Base-by-base conservation (phyloP, 2,888 invertebrate species). In the Strigamia transsilvanica region DNA sequence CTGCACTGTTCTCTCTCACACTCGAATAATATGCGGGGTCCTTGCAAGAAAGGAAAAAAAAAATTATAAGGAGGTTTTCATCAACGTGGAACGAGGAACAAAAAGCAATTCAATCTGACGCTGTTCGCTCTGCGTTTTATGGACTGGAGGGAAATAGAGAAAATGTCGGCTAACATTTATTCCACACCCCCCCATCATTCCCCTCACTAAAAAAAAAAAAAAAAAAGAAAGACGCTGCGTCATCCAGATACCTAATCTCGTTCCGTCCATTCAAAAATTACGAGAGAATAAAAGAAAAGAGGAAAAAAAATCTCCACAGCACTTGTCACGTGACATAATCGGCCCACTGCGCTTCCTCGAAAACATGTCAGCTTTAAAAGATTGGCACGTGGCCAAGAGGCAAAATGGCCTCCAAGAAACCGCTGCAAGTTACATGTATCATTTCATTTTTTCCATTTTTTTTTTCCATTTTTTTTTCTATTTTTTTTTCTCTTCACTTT, bases 11-110 rank as follows among this genome's bases (percentile, higher is more conserved):
- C 90, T 97, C 97, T 42, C 91, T 88, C 83, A 98, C 92, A 41
- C 91, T 90, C 3, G 94, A 94, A 87, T 93, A 92, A 90, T 98
- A 98, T 83, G 94, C 93, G 15, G 98, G 95, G 86, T 92, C 92
- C 85, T 92, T 38, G 9, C 77, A 4, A 34, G 12, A 13, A 27
- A 38, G 1, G 12, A 18, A 12, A 27, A 41, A 77, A 77, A 77
- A 77, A 77, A 77, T 27, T 27, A 27, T 27, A 27, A 27, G 27
- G 27, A 27, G 27, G 1, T 38, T 21, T 79, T 32, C 27, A 79
- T 23, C 15, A 27, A 21, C 41, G n/a, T 77, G 27, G 23, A 77
- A 77, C n/a, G 15, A 77, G 34, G 77, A 23, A 56, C 18, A 56
- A 21, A 66, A 66, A 66, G 66, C 66, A 66, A 66, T 66, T 66